phyloP scores from a whole-genome alignment of 1,140 invertebrate species.

The Cardiocondyla obscurior region DNA sequence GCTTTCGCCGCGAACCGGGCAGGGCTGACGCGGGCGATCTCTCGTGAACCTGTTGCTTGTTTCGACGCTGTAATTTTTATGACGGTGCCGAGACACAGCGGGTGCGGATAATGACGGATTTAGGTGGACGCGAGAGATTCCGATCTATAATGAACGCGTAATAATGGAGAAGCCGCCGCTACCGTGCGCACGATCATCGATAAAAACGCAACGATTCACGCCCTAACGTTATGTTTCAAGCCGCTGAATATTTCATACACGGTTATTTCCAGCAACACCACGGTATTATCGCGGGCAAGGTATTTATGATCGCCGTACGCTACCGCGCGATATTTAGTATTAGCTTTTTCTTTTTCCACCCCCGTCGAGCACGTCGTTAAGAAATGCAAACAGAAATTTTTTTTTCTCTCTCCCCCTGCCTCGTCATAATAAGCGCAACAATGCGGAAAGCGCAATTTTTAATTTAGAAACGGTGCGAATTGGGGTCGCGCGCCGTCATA shows the following conservation, averaged over 20 bases:
- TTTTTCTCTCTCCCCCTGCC: too few species aligned
- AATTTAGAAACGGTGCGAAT: conserved; percentile 12
- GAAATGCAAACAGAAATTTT: conserved; percentile 9
- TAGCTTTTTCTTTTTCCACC: not conserved
- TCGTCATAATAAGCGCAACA: conserved; percentile 1
- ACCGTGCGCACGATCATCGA: conserved; percentile 8
- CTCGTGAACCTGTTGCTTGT: conserved; percentile 21
- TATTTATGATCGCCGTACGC: conserved; percentile 21
- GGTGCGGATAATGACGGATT: conserved; percentile 2
- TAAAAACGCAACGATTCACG: conserved; percentile 40
- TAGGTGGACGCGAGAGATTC: conserved; percentile 22
- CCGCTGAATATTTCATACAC: conserved; percentile 42
- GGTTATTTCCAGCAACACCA: conserved; percentile 10
- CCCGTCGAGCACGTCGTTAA: not conserved
- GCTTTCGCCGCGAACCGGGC: not conserved
- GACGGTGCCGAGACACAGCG: not conserved
- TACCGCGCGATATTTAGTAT: conserved; percentile 25
- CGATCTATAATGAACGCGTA: conserved; percentile 23
- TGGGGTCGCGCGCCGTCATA: not conserved
- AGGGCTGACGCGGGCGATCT: not conserved
- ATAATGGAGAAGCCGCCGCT: conserved; percentile 1
- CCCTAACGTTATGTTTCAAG: conserved; percentile 8
- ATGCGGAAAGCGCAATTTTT: not conserved
- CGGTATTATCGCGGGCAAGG: conserved; percentile 7
- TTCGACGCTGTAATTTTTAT: conserved; percentile 33